Percentiles rank a stretch among this genome's conserved stretches.
Conservation (phyloP, 1,140 invertebrate genomes). For the Leguminivora glycinivorella region DNA sequence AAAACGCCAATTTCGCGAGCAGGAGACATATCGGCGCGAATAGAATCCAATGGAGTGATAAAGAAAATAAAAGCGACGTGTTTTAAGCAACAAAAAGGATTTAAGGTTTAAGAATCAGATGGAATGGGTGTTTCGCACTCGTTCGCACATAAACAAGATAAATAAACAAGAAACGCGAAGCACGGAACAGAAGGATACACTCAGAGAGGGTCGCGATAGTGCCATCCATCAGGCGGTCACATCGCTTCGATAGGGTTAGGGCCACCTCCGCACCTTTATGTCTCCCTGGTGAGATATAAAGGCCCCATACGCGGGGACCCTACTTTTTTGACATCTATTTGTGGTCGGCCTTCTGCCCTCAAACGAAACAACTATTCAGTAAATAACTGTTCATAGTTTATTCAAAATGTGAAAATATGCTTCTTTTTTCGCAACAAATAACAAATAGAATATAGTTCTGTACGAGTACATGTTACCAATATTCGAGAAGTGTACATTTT, state of each 20-base stretch:
- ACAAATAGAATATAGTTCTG: conserved; percentile 20
- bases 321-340: conserved; percentile 77
- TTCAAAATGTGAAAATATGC: conserved; percentile 21
- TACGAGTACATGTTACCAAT: conserved; percentile 3
- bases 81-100: conserved; percentile 32
- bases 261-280: conserved; percentile 74
- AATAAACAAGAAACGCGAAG: conserved; percentile 67
- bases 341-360: conserved; percentile 65
- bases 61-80: conserved; percentile 27
- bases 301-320: conserved; percentile 60
- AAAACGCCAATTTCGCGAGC: background rate
- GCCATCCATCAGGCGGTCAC: conserved; percentile 72
- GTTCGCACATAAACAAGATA: conserved; percentile 73
- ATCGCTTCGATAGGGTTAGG: conserved; percentile 76
- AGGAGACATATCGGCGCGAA: background rate
- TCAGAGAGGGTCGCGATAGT: conserved; percentile 61
- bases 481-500: too few relatives aligned
- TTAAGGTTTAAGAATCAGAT: conserved; percentile 37
- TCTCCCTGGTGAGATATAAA: conserved; percentile 71
- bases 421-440: conserved; percentile 11
- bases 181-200: conserved; percentile 53
- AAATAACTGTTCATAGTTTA: conserved; percentile 27
- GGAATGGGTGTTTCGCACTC: conserved; percentile 30
- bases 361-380: conserved; percentile 54
- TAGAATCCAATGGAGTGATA: conserved; percentile 19